Base-by-base conservation (phyloP, 2,888 invertebrate genomes). In the Pammene aurita region DNA sequence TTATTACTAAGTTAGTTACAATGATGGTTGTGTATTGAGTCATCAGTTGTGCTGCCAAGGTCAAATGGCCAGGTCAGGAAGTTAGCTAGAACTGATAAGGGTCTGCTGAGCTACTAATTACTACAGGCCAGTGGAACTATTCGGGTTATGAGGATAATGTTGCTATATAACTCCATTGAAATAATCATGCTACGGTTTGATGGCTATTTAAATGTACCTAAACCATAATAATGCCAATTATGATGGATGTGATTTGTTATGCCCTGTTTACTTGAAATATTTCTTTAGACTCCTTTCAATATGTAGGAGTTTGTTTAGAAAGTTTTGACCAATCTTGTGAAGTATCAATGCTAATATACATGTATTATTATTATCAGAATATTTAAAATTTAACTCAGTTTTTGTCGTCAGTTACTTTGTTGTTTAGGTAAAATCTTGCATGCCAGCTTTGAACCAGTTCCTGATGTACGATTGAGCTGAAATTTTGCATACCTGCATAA, bases 31-130 rank as follows among this genome's bases (percentile, higher is more conserved):
- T 69, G 50, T 41, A 58, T 74, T 76, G 72, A 71, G 67, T 70
- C 67, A 70, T 52, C 11, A 62, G 57, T 35, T 66, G 62, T 84
- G 74, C 79, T 87, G 87, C 87, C 90, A 90, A 90, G 91, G 90
- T 82, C 87, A 87, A 79, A 76, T 80, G 78, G 77, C 77, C 80
- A 77, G 79, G 69, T 64, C 69, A 58, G 48, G 57, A 58, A 65
- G 46, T 62, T 44, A 50, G 54, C 14, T 44, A 64, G 35, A 55
- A 60, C 64, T 68, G 69, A 69, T 64, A 65, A 69, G 64, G 58
- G 14, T 38, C 46, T 64, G 64, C 58, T 60, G 41, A 68, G 42
- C 67, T 41, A 55, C 50, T 63, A 16, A 69, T 69, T 52, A 52
- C 41, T 44, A 46, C 34, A 13, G 60, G 48, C 54, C 34, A 69